phyloP scores from a whole-genome alignment of 2,888 invertebrate genomes.

The Erpobdella octoculata region DNA sequence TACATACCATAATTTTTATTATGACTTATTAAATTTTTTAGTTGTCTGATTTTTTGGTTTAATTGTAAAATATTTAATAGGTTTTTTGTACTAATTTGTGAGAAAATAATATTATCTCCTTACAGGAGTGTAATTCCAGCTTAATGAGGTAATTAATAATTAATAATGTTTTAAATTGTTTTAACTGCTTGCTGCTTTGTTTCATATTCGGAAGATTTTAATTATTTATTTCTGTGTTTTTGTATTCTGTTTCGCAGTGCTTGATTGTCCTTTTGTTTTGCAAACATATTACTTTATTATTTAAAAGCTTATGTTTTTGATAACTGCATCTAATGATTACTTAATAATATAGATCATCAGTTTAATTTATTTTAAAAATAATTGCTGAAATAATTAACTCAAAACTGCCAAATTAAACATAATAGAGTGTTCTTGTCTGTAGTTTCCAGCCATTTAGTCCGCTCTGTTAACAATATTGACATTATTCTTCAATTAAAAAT shows the following conservation, averaged over 20 bases:
- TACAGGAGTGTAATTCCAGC: not conserved
- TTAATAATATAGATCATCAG: not conserved
- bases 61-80: not conserved
- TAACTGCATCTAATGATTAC: not conserved
- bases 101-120: not conserved
- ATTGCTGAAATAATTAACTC: too few species aligned
- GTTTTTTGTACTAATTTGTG: not conserved
- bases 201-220: not conserved
- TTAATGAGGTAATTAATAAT: not conserved
- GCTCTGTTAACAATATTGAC: too few species aligned
- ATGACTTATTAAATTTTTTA: not conserved
- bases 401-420: too few species aligned
- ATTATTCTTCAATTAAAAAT: not conserved
- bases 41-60: not conserved
- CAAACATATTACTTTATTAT: not conserved
- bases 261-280: not conserved
- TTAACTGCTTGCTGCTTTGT: not conserved
- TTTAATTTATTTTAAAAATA: not conserved
- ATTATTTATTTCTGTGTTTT: not conserved
- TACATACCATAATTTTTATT: not conserved
- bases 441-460: conserved; percentile 1
- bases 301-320: not conserved
- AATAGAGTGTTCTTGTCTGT: too few species aligned
- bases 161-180: not conserved
- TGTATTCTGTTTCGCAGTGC: not conserved